Evolutionary conservation across 2,797 vertebrate genomes (phyloP).

Genomic region (Eidolon dupreanum): DNA sequence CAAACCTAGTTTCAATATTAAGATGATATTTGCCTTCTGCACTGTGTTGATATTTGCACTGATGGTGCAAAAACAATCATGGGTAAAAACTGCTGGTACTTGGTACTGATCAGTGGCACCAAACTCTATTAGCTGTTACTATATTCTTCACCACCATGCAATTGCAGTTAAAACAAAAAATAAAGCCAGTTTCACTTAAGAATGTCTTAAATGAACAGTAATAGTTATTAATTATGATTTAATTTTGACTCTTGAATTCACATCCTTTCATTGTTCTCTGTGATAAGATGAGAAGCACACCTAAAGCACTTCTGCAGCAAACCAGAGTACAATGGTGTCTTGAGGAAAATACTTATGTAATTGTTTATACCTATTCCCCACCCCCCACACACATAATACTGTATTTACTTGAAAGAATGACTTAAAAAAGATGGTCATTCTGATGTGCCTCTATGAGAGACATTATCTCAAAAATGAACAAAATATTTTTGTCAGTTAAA

Average conservation of each 20-base stretch:
- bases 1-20: neutral
- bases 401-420: neutral
- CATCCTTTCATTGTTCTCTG: neutral
- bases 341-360: neutral
- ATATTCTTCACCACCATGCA: neutral
- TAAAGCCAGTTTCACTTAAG: neutral
- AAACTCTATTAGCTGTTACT: neutral
- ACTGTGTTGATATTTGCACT: neutral
- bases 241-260: neutral
- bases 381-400: too few relatives aligned
- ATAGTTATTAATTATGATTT: conserved; percentile 6
- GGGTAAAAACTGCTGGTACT: neutral
- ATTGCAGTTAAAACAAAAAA: neutral
- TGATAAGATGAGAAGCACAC: neutral
- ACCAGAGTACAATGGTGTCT: neutral
- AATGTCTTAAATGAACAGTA: neutral
- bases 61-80: neutral
- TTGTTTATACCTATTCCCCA: neutral
- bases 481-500: neutral
- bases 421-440: neutral
- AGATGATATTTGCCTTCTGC: neutral
- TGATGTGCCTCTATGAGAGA: neutral
- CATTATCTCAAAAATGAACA: neutral
- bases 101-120: neutral
- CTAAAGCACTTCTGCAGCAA: neutral